A percentile compares a stretch with the other conserved stretches of the same genome.
These are phyloP conservation scores for Chirona hameri DNA, from an alignment of 2,888 invertebrate species.

Conservation along the genomic window DNA sequence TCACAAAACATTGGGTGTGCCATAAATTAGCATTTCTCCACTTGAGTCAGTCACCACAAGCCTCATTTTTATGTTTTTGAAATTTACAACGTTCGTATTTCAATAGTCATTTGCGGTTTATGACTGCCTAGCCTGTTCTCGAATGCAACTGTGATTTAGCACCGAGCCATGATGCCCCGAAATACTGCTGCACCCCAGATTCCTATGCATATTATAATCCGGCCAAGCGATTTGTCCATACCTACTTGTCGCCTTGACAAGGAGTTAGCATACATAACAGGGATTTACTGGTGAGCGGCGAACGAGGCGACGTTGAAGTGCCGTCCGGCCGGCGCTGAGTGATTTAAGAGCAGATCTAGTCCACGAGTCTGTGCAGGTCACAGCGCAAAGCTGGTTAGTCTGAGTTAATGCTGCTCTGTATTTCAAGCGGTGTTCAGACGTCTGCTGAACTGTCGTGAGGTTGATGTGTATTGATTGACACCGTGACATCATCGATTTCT, in stretches of 20 bases:
- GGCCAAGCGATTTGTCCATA: not conserved
- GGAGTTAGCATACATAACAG: constrained; percentile 2
- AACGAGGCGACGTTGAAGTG: not conserved
- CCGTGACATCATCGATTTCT: no score
- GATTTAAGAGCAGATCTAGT: no score
- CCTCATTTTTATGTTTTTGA: not conserved
- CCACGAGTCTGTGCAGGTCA: no score
- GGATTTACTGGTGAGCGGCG: not conserved
- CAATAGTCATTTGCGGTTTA: constrained; percentile 1
- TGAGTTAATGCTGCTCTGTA: no score
- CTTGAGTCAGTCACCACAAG: not conserved
- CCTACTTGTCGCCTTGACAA: constrained; percentile 5
- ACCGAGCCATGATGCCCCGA: not conserved
- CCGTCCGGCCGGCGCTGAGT: no score
- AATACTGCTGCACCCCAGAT: not conserved
- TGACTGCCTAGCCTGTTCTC: not conserved
- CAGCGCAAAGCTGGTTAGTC: no score
- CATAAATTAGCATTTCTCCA: not conserved
- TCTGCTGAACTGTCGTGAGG: no score
- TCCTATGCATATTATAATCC: not conserved
- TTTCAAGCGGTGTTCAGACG: no score
- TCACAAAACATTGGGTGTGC: not conserved
- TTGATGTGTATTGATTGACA: no score
- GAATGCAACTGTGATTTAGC: not conserved
- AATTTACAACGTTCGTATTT: not conserved